Conservation (phyloP, 1,140 invertebrate genomes). For the Zaprionus inermis region DNA sequence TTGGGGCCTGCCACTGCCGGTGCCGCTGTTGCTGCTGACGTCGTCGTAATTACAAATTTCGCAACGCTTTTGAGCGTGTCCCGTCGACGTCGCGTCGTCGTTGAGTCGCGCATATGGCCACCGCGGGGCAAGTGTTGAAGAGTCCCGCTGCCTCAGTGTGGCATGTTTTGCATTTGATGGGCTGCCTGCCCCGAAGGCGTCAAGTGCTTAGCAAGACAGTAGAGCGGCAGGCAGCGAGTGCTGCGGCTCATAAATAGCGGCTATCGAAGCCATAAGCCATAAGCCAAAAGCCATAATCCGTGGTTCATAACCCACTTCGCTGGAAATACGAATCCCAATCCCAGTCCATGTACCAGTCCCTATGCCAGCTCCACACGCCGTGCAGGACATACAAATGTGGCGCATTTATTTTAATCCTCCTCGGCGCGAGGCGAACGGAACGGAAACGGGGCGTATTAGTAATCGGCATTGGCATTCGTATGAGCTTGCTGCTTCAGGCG, state of each 20-base stretch:
- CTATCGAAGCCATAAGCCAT: conserved; percentile 58
- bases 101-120: neutral
- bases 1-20: conserved; percentile 45
- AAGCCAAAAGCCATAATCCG: conserved; percentile 36
- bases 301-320: conserved; percentile 36
- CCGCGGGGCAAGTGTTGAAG: neutral
- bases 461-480: conserved; percentile 74
- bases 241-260: conserved; percentile 65
- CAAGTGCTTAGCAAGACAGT: conserved; percentile 24
- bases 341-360: neutral
- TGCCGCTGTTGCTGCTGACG: conserved; percentile 66
- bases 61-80: conserved; percentile 33
- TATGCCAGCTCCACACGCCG: conserved; percentile 27
- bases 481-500: conserved; percentile 56
- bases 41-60: conserved; percentile 76
- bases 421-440: neutral
- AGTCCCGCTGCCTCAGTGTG: neutral
- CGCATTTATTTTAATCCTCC: conserved; percentile 81
- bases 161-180: conserved; percentile 60
- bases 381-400: conserved; percentile 75
- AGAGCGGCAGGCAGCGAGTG: conserved; percentile 28
- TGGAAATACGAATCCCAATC: neutral
- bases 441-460: conserved; percentile 69
- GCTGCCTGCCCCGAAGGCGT: conserved; percentile 13
- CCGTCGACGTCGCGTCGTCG: conserved; percentile 26